Base-by-base conservation (phyloP, 2,888 invertebrate species). In the Ormia ochracea region DNA sequence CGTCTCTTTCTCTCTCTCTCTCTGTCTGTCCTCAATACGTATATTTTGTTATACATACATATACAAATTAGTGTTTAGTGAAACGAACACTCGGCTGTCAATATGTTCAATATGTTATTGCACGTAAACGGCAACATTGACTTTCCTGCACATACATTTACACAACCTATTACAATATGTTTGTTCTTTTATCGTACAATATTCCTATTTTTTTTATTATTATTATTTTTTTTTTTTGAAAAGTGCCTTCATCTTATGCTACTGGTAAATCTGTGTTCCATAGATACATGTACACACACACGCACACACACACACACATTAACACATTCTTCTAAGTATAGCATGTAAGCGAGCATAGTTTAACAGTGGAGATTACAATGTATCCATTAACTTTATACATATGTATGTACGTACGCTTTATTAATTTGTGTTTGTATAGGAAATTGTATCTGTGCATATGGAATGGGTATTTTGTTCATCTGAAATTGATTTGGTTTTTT, bases 281-380 rank as follows among this genome's bases (percentile, higher is more conserved):
- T n/a, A n/a, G n/a, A n/a, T n/a, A n/a, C 1, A 2, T 19, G 1
- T 52, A 9, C 7, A 28, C 19, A 2, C 28, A 58, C 9, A 26
- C 10, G 10, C 6, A 19, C 33, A n/a, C 10, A 54, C 12, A 31
- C 3, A 7, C 19, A 41, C 6, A 7, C n/a, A 38, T 19, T 19
- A 3, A 45, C 2, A 9, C 21, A 26, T 52, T 52, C 23, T 23
- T 28, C 23, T 45, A 43, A 45, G 4, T 28, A 31, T 52, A 4
- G 17, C 36, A 14, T 31, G 56, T 31, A 41, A 2, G 17, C 36
- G 17, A 41, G 48, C 38, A 59, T 21, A 75, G 12, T 43, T 48
- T 61, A 63, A 76, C 54, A 56, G 63, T 17, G 9, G 17, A 41
- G 45, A 36, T 50, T 38, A 38, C n/a, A n/a, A n/a, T n/a, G n/a